Percentiles rank a stretch among this genome's conserved stretches.
phyloP scores from a whole-genome alignment of 2,888 invertebrate species.

The Neocrepidodera transversa region DNA sequence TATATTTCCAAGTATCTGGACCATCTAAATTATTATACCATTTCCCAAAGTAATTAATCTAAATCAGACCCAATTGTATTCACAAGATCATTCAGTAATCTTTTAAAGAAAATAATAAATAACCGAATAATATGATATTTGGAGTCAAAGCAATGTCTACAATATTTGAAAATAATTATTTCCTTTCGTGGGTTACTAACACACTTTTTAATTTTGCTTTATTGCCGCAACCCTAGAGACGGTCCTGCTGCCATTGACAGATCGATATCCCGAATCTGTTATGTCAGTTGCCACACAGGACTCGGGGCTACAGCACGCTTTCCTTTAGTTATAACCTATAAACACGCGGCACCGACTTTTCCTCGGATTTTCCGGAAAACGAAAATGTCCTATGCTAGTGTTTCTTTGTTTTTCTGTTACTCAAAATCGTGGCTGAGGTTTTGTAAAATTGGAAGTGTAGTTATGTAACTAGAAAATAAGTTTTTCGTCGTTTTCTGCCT shows the following conservation, averaged over 20 bases:
- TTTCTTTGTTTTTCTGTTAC: constrained; percentile 15
- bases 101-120: too few species aligned
- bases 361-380: constrained; percentile 5
- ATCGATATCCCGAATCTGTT: constrained; percentile 48
- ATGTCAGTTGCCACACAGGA: constrained; percentile 55
- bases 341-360: constrained; percentile 40
- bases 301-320: constrained; percentile 51
- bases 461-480: constrained; percentile 22
- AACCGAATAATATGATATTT: too few species aligned
- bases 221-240: neutral
- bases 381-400: constrained; percentile 19
- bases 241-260: constrained; percentile 28
- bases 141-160: too few species aligned
- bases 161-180: too few species aligned
- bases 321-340: constrained; percentile 47
- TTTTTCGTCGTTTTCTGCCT: constrained; percentile 15
- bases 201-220: too few species aligned
- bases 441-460: constrained; percentile 19
- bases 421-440: constrained; percentile 12
- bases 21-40: too few species aligned
- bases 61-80: too few species aligned
- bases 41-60: too few species aligned
- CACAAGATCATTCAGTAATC: too few species aligned
- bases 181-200: too few species aligned
- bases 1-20: too few species aligned